Percentiles rank a stretch among this genome's conserved stretches.
These are phyloP conservation scores for Rhabdornis inornatus DNA, from an alignment of 2,113 vertebrate genomes.

Conservation along the genomic window DNA sequence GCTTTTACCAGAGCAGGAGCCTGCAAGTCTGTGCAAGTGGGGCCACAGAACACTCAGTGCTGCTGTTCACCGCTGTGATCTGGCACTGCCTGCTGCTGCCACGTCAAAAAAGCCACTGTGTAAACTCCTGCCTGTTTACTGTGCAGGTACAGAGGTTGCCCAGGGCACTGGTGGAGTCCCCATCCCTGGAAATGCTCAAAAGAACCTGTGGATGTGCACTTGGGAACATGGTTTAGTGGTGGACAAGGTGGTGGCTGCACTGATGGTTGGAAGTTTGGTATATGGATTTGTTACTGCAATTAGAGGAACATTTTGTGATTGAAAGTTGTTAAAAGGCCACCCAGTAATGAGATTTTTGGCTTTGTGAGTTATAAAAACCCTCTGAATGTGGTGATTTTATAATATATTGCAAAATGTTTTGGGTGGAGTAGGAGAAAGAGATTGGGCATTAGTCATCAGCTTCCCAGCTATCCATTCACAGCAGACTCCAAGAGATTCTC, in stretches of 20 bases:
- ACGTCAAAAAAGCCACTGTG: not conserved
- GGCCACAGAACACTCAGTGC: not conserved
- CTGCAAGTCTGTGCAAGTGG: not conserved
- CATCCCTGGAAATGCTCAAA: not conserved
- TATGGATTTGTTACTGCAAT: not conserved
- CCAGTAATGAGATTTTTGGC: not conserved
- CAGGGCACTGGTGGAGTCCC: not conserved
- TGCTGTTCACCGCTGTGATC: not conserved
- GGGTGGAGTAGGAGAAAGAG: not conserved
- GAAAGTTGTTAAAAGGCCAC: not conserved
- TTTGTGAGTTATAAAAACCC: not conserved
- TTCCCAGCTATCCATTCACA: not conserved
- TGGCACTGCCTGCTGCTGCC: not conserved
- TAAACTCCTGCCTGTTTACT: not conserved
- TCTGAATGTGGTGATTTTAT: not conserved
- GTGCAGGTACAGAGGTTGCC: not conserved
- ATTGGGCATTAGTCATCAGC: not conserved
- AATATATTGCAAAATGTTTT: not conserved
- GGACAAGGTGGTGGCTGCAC: not conserved
- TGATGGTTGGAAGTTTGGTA: not conserved
- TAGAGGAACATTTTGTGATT: not conserved
- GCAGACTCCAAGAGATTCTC: not conserved
- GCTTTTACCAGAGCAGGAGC: not conserved
- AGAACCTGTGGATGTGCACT: not conserved
- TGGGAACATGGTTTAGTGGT: not conserved